Evolutionary conservation across 2,113 vertebrate genomes (phyloP).

Genomic region (Taurulus bubalis): DNA sequence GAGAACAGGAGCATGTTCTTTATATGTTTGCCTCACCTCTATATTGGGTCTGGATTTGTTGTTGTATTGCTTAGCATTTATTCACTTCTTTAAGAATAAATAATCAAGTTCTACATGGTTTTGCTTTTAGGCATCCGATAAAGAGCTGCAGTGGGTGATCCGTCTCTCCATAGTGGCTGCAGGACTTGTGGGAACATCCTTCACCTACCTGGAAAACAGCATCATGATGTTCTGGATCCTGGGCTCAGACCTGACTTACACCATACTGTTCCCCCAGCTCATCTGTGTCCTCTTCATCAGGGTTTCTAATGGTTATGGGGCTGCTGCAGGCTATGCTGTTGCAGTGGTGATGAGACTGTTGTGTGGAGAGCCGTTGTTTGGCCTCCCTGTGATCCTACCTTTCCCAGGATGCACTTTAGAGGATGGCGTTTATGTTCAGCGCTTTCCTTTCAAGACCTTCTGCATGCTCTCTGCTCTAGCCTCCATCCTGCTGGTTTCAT

Average conservation of each 20-base stretch:
- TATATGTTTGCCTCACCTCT: no score
- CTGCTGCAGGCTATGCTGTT: constrained; percentile 63
- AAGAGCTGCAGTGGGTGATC: constrained; percentile 72
- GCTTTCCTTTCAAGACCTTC: constrained; percentile 78
- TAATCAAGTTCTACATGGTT: no score
- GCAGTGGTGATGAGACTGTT: constrained; percentile 76
- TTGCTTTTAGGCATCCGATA: no score
- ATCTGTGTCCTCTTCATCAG: constrained; percentile 69
- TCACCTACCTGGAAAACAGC: constrained; percentile 76
- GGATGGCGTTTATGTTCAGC: constrained; percentile 65
- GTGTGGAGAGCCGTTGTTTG: constrained; percentile 78
- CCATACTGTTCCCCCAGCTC: constrained; percentile 81
- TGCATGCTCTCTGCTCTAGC: constrained; percentile 73
- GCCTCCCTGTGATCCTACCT: constrained; percentile 62
- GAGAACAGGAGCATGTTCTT: no score
- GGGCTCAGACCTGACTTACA: constrained; percentile 78
- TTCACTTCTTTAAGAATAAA: no score
- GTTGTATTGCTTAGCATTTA: no score
- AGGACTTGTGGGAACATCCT: constrained; percentile 62
- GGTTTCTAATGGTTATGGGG: constrained; percentile 78
- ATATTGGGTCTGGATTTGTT: no score
- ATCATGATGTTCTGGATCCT: constrained; percentile 81
- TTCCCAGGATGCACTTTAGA: constrained; percentile 76
- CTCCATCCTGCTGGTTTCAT: no score
- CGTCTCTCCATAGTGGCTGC: constrained; percentile 71